Conservation (phyloP, 2,113 vertebrate species). For the Vombatus ursinus region DNA sequence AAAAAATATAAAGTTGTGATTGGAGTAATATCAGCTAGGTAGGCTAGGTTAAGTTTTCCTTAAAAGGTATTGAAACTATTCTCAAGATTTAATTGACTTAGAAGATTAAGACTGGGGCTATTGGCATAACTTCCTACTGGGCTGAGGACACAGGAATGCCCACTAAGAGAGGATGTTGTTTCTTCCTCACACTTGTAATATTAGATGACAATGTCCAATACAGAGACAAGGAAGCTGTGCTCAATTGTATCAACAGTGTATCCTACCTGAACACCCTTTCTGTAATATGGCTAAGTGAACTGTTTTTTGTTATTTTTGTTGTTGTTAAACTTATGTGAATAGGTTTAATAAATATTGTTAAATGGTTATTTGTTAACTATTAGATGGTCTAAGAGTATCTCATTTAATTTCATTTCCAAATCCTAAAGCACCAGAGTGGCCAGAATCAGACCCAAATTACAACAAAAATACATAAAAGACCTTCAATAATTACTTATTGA, state of each 20-base stretch:
- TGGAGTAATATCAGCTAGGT: not conserved
- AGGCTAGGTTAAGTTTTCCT: not conserved
- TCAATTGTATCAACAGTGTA: not conserved
- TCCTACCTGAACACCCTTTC: not conserved
- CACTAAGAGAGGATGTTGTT: not conserved
- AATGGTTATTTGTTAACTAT: not conserved
- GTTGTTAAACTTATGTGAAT: not conserved
- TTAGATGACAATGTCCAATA: not conserved
- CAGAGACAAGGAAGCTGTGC: not conserved
- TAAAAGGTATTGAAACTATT: not conserved
- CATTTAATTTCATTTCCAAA: not conserved
- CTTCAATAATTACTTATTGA: slow-evolving; percentile 24
- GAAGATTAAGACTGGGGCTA: not conserved
- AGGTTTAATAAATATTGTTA: not conserved
- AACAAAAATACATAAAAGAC: not conserved
- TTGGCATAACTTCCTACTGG: not conserved
- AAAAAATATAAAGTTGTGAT: not conserved
- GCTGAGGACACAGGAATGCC: not conserved
- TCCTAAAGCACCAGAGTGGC: not conserved
- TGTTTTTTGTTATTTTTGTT: not conserved
- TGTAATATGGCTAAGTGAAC: not conserved
- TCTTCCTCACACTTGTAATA: not conserved
- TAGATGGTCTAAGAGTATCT: not conserved
- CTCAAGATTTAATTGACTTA: not conserved
- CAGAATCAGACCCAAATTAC: not conserved